Percentiles rank a stretch among this genome's conserved stretches.
These are phyloP conservation scores for Zaprionus obscuricornis DNA, from an alignment of 2,888 invertebrate genomes.

Conservation along the genomic window DNA sequence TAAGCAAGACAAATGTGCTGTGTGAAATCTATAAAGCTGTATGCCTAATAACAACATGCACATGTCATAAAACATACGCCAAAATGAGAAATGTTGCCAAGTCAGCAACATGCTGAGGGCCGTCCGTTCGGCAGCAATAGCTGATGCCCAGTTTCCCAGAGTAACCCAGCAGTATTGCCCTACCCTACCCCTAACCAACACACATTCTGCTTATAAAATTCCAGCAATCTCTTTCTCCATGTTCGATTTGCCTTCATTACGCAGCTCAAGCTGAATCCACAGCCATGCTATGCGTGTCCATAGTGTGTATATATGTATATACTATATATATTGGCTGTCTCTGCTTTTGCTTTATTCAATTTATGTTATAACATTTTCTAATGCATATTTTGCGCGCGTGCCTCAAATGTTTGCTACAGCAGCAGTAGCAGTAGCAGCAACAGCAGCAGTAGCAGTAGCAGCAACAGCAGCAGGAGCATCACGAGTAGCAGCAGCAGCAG, in stretches of 20 bases:
- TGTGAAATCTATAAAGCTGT: slow-evolving; percentile 71
- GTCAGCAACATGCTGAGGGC: slow-evolving; percentile 49
- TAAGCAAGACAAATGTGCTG: slow-evolving; percentile 73
- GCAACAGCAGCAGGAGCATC: too few relatives aligned
- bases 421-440: too few relatives aligned
- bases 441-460: too few relatives aligned
- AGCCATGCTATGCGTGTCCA: slow-evolving; percentile 45
- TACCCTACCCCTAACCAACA: too few relatives aligned
- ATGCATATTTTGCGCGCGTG: slow-evolving; percentile 73
- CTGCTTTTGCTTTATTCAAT: slow-evolving; percentile 60
- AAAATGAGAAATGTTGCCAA: slow-evolving; percentile 59
- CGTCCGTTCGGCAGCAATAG: background rate
- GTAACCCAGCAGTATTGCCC: too few relatives aligned
- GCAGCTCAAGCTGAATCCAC: too few relatives aligned
- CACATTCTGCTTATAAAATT: too few relatives aligned
- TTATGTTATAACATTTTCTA: slow-evolving; percentile 74
- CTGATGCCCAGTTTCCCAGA: too few relatives aligned
- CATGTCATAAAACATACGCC: slow-evolving; percentile 66
- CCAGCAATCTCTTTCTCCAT: too few relatives aligned
- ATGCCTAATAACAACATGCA: slow-evolving; percentile 64
- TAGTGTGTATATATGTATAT: background rate
- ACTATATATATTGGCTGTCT: slow-evolving; percentile 44
- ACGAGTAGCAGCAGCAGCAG: too few relatives aligned
- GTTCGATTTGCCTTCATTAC: too few relatives aligned
- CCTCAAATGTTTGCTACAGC: slow-evolving; percentile 64